Percentiles rank a stretch among this genome's conserved stretches.
phyloP scores from a whole-genome alignment of 2,888 invertebrate genomes.

The Trachelus tabidus region DNA sequence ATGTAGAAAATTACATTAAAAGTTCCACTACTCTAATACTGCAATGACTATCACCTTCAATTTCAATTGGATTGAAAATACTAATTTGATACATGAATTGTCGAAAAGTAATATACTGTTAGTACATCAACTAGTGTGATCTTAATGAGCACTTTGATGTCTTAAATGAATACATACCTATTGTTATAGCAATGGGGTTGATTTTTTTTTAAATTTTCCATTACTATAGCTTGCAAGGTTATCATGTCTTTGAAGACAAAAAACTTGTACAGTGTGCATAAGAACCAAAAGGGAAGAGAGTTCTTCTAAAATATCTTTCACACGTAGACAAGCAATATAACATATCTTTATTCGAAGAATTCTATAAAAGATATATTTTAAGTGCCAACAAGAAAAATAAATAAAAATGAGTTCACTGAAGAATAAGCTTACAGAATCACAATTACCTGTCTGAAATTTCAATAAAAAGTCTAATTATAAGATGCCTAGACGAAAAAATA shows the following conservation, averaged over 20 bases:
- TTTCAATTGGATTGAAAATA: too few species aligned
- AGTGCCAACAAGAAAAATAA: neutral
- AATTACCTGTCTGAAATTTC: neutral
- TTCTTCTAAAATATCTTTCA: neutral
- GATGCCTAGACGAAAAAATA: neutral
- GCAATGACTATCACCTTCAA: too few species aligned
- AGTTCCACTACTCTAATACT: too few species aligned
- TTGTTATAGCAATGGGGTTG: neutral
- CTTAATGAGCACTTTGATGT: neutral
- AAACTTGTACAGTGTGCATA: neutral
- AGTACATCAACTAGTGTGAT: neutral
- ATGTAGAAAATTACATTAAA: too few species aligned
- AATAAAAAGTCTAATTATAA: too few species aligned
- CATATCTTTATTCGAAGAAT: neutral
- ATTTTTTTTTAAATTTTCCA: too few species aligned
- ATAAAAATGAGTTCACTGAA: neutral
- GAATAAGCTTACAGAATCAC: neutral
- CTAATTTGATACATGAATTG: neutral
- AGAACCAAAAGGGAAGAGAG: neutral
- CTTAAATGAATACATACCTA: neutral
- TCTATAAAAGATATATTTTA: neutral
- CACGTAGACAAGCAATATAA: neutral
- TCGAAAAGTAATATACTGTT: neutral
- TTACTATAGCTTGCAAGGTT: neutral
- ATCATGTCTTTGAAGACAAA: neutral